Percentiles rank a stretch among this genome's conserved stretches.
Evolutionary conservation across 2,888 invertebrate genomes (phyloP).

Genomic region (Brassicogethes aeneus): DNA sequence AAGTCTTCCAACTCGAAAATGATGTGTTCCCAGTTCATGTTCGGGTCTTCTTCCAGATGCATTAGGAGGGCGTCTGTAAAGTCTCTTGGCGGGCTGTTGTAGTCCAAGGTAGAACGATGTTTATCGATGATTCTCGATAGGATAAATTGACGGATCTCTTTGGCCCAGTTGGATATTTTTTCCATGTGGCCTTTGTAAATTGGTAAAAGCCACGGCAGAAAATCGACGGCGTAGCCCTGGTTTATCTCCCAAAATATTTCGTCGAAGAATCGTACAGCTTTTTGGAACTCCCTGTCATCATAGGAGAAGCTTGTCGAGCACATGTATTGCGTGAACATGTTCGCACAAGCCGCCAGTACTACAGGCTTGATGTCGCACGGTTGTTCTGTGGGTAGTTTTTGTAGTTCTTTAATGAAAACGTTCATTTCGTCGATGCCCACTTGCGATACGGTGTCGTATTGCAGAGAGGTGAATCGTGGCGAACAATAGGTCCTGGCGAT

Average conservation of each 20-base stretch:
- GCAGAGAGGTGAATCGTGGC: constrained; percentile 63
- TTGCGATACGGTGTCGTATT: constrained; percentile 62
- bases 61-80: constrained; percentile 72
- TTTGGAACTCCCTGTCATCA: constrained; percentile 57
- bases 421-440: constrained; percentile 58
- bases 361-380: constrained; percentile 58
- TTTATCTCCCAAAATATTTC: constrained; percentile 90
- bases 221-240: constrained; percentile 80
- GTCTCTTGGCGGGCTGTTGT: constrained; percentile 57
- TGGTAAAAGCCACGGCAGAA: constrained; percentile 72
- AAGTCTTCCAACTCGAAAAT: constrained; percentile 81
- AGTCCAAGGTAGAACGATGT: constrained; percentile 43
- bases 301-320: constrained; percentile 70
- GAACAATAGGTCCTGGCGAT: constrained; percentile 74
- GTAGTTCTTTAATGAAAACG: constrained; percentile 51
- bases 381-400: constrained; percentile 39
- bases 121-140: constrained; percentile 59
- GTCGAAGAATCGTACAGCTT: constrained; percentile 63
- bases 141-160: constrained; percentile 64
- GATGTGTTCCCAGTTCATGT: constrained; percentile 67
- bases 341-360: constrained; percentile 65
- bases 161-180: constrained; percentile 59
- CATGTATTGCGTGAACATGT: constrained; percentile 82
- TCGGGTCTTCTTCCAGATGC: constrained; percentile 48
- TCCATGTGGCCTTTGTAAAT: constrained; percentile 62